phyloP scores from a whole-genome alignment of 2,888 invertebrate species.

The Stenurella melanura region DNA sequence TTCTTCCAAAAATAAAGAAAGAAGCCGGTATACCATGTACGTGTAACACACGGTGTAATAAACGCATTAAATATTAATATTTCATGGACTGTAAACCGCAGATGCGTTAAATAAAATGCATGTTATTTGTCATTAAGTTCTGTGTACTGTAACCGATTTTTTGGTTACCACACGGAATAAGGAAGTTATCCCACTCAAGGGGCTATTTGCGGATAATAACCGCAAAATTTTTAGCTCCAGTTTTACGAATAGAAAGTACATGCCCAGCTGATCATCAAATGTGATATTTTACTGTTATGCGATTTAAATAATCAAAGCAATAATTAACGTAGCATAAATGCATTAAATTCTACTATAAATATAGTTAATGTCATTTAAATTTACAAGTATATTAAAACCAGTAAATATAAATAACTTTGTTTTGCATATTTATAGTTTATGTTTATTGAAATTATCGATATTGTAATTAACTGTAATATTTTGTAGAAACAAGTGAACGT shows the following conservation, averaged over 20 bases:
- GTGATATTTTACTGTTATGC: neutral
- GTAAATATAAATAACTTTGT: slow-evolving; percentile 11
- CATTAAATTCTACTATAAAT: slow-evolving; percentile 11
- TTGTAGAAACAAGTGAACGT: neutral
- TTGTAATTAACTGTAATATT: slow-evolving; percentile 18
- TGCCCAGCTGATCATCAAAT: slow-evolving; percentile 10
- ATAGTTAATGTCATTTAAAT: slow-evolving; percentile 14
- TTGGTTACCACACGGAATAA: neutral
- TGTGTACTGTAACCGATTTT: too few relatives aligned
- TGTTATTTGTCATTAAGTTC: too few relatives aligned
- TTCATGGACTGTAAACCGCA: too few relatives aligned
- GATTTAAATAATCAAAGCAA: neutral
- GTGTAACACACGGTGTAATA: too few relatives aligned
- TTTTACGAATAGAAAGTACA: slow-evolving; percentile 21
- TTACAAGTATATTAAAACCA: slow-evolving; percentile 14
- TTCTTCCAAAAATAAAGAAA: too few relatives aligned
- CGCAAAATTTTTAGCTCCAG: slow-evolving; percentile 12
- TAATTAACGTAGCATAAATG: slow-evolving; percentile 1
- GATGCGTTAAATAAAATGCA: too few relatives aligned
- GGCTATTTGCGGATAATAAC: slow-evolving; percentile 5
- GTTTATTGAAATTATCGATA: slow-evolving; percentile 4
- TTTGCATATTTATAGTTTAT: slow-evolving; percentile 11
- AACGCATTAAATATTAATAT: too few relatives aligned
- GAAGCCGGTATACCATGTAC: too few relatives aligned
- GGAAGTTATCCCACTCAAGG: neutral